These are phyloP conservation scores for Eleginops maclovinus DNA, from an alignment of 2,113 vertebrate genomes.

Conservation along the genomic window DNA sequence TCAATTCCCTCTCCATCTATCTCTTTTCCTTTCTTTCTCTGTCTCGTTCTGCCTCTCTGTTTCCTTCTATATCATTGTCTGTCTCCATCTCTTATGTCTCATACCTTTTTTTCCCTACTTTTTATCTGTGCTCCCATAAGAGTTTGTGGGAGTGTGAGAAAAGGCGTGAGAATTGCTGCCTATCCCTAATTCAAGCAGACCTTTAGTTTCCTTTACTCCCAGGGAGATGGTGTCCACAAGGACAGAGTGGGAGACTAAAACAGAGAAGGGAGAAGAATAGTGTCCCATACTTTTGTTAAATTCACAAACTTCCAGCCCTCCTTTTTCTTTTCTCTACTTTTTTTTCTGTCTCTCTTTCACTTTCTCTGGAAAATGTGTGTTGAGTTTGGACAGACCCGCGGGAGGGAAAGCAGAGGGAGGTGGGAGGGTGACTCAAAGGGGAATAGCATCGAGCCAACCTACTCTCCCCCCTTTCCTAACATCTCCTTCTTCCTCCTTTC, in stretches of 20 bases:
- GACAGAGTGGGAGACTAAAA: constrained; percentile 47
- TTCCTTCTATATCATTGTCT: constrained; percentile 8
- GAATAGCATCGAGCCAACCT: constrained; percentile 51
- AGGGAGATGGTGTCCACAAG: constrained; percentile 75
- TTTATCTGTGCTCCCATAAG: constrained; percentile 59
- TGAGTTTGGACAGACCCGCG: constrained; percentile 79
- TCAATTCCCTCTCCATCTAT: constrained; percentile 41
- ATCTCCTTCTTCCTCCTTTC: constrained; percentile 14
- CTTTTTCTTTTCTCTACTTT: constrained; percentile 12
- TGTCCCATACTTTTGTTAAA: constrained; percentile 70
- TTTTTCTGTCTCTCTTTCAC: constrained; percentile 28
- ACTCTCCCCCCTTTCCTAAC: constrained; percentile 34
- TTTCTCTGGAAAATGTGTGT: constrained; percentile 84
- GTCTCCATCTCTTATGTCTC: constrained; percentile 1
- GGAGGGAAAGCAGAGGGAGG: constrained; percentile 61
- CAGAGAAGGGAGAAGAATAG: constrained; percentile 4
- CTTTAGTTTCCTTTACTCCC: constrained; percentile 74
- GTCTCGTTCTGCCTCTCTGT: constrained; percentile 33
- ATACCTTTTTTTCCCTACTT: constrained; percentile 14
- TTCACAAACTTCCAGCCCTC: constrained; percentile 45
- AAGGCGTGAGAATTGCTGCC: constrained; percentile 37
- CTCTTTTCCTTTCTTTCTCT: constrained; percentile 36
- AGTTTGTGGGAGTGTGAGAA: background rate
- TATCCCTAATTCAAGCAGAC: constrained; percentile 68
- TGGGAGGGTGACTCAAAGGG: constrained; percentile 57